A percentile compares a stretch with the other conserved stretches of the same genome.
Conservation (phyloP, 64 coral and sea anemone genomes). For the Cladopsammia gracilis region DNA sequence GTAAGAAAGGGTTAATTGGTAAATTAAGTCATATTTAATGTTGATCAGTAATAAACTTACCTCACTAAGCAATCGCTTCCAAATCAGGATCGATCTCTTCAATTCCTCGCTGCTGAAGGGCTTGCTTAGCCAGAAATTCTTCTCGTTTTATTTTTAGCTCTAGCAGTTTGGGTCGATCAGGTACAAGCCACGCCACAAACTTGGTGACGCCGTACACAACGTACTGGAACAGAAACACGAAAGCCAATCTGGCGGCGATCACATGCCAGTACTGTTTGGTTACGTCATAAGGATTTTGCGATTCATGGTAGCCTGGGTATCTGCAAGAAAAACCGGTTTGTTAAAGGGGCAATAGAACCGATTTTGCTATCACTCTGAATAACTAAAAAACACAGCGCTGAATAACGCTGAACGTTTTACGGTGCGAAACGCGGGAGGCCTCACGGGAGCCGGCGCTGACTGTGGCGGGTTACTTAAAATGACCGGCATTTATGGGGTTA, state of each 20-base stretch:
- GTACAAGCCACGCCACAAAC: constrained; percentile 84
- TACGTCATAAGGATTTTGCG: constrained; percentile 55
- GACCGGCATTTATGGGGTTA: too few relatives aligned
- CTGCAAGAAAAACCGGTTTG: constrained; percentile 17
- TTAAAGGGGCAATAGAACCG: too few relatives aligned
- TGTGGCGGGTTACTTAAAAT: too few relatives aligned
- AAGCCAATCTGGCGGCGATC: constrained; percentile 84
- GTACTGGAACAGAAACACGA: constrained; percentile 93
- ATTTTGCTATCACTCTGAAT: neutral
- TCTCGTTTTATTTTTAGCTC: constrained; percentile 85
- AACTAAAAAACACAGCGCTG: neutral
- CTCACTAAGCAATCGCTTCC: constrained; percentile 42
- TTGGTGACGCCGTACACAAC: constrained; percentile 86
- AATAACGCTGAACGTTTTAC: too few relatives aligned
- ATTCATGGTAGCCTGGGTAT: constrained; percentile 85
- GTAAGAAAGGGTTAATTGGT: neutral
- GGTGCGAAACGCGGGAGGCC: too few relatives aligned
- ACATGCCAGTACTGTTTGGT: constrained; percentile 96
- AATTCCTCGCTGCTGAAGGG: constrained; percentile 50
- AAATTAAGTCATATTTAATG: neutral
- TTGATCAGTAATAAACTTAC: too few relatives aligned
- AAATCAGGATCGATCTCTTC: constrained; percentile 23
- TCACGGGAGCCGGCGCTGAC: too few relatives aligned
- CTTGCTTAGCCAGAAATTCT: constrained; percentile 84
- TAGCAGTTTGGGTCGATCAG: constrained; percentile 79